Conservation (phyloP, 2,888 invertebrate species). For the Deroplatys truncata region DNA sequence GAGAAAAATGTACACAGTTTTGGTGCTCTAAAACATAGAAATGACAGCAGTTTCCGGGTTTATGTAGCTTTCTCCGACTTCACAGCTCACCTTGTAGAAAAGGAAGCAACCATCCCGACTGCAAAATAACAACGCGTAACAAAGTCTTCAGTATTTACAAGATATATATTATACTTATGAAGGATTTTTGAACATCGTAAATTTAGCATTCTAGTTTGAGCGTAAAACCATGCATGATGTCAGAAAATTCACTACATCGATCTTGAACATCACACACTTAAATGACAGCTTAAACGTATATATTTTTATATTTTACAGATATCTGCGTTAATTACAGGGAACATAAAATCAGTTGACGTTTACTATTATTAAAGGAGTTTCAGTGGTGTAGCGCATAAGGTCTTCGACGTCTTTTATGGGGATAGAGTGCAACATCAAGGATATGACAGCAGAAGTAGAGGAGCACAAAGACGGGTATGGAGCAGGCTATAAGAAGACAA, state of each 20-base stretch:
- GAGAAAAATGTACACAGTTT: neutral
- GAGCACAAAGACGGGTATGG: neutral
- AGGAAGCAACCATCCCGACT: neutral
- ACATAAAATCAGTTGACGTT: too few species aligned
- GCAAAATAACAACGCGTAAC: neutral
- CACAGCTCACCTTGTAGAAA: neutral
- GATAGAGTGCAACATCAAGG: neutral
- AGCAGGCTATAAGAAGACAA: neutral
- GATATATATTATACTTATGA: neutral
- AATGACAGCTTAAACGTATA: too few species aligned
- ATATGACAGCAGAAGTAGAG: neutral
- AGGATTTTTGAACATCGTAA: too few species aligned
- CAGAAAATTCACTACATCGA: too few species aligned
- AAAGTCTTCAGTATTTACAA: neutral
- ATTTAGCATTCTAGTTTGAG: too few species aligned
- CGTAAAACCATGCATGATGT: too few species aligned
- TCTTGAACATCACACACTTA: too few species aligned
- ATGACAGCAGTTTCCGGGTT: neutral
- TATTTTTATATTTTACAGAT: too few species aligned
- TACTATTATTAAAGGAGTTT: neutral
- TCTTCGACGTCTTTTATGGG: neutral
- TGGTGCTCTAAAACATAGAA: neutral
- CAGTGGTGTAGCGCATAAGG: neutral
- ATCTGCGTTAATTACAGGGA: too few species aligned
- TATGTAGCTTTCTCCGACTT: neutral